Conservation (phyloP, 2,888 invertebrate genomes). For the Hedychridium roseum region DNA sequence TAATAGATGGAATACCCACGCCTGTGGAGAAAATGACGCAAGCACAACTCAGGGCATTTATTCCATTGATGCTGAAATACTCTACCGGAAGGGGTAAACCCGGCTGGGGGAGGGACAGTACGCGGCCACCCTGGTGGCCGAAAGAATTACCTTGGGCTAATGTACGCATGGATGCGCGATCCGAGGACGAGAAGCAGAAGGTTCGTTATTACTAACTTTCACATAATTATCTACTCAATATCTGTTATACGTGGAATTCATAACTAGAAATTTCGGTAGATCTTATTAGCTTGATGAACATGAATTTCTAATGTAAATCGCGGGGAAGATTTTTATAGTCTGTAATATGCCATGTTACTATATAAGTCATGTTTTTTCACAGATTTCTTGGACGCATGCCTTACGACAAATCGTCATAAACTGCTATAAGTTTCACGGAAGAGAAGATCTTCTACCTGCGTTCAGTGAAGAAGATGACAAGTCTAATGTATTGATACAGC, state of each 20-base stretch:
- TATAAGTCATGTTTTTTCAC: too few relatives aligned
- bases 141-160: constrained; percentile 98
- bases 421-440: constrained; percentile 97
- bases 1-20: constrained; percentile 97
- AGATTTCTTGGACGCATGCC: constrained; percentile 99
- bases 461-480: constrained; percentile 93
- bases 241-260: too few relatives aligned
- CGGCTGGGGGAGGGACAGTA: constrained; percentile 96
- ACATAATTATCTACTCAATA: background rate
- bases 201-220: constrained; percentile 64
- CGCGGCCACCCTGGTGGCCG: constrained; percentile 98
- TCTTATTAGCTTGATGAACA: too few relatives aligned
- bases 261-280: background rate
- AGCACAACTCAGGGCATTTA: constrained; percentile 95
- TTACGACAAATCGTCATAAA: constrained; percentile 95
- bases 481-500: constrained; percentile 69
- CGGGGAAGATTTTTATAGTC: too few relatives aligned
- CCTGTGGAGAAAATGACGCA: constrained; percentile 99
- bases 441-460: constrained; percentile 93
- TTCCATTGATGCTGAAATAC: constrained; percentile 97
- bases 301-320: too few relatives aligned
- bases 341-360: too few relatives aligned
- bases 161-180: constrained; percentile 95
- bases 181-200: constrained; percentile 97
- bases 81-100: constrained; percentile 97